Evolutionary conservation across 2,888 invertebrate species (phyloP).

Genomic region (Craniophora ligustri): DNA sequence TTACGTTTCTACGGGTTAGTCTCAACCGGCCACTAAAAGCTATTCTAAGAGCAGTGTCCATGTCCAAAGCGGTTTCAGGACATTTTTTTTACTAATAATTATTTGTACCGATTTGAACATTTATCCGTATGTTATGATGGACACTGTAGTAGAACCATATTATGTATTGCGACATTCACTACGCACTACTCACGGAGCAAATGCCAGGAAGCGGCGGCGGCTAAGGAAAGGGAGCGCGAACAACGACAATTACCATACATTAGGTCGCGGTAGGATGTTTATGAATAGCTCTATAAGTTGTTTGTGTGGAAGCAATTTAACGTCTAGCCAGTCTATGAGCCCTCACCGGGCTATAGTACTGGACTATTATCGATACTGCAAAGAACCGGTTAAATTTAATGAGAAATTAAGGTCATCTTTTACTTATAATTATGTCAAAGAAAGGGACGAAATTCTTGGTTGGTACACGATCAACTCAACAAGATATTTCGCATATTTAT

Average conservation of each 20-base stretch:
- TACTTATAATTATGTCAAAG: not conserved
- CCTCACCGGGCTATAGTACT: slow-evolving; percentile 1
- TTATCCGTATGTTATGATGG: slow-evolving; percentile 10
- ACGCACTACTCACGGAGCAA: slow-evolving; percentile 22
- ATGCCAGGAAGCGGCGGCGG: slow-evolving; percentile 41
- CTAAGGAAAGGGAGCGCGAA: slow-evolving; percentile 48
- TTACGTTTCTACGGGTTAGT: too few species aligned
- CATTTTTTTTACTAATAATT: not conserved
- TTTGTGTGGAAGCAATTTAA: slow-evolving; percentile 33
- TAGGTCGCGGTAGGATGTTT: slow-evolving; percentile 37
- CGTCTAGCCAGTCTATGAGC: slow-evolving; percentile 13
- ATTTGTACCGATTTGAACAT: slow-evolving; percentile 3
- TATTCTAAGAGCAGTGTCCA: slow-evolving; percentile 7
- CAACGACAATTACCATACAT: slow-evolving; percentile 47
- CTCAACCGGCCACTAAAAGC: too few species aligned
- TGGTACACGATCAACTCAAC: too few species aligned
- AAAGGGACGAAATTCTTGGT: too few species aligned
- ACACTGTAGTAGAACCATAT: slow-evolving; percentile 24
- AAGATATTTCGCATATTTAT: too few species aligned
- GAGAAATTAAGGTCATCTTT: not conserved
- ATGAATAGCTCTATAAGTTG: slow-evolving; percentile 38
- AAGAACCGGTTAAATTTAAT: not conserved
- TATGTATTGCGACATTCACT: slow-evolving; percentile 22
- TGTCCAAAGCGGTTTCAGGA: not conserved
- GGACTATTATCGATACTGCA: not conserved